phyloP scores from a whole-genome alignment of 2,888 invertebrate genomes.

The Temnothorax ravouxi region DNA sequence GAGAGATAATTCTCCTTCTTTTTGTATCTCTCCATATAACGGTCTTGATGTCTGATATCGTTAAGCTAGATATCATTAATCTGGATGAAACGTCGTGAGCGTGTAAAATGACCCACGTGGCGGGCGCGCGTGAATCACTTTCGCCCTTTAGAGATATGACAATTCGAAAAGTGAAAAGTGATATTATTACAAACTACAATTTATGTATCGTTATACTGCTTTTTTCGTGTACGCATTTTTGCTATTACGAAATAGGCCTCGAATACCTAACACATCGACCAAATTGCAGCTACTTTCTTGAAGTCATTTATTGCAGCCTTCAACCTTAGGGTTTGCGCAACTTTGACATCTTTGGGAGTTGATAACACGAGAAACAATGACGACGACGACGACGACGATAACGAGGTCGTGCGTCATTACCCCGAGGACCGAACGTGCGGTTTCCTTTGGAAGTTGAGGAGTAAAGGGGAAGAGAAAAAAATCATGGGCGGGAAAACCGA shows the following conservation, averaged over 20 bases:
- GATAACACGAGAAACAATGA: constrained; percentile 63
- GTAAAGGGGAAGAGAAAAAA: not conserved
- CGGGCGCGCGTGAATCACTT: not conserved
- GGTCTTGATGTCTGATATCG: constrained; percentile 1
- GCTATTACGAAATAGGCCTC: not conserved
- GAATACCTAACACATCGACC: not conserved
- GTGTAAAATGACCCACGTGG: not conserved
- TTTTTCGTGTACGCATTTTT: not conserved
- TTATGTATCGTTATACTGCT: not conserved
- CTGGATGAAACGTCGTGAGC: not conserved
- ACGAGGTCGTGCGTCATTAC: constrained; percentile 35
- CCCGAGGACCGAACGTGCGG: constrained; percentile 21
- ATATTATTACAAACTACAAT: not conserved
- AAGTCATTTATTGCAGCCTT: constrained; percentile 1
- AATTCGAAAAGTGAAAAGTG: not conserved
- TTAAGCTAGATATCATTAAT: constrained; percentile 24
- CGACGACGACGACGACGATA: not conserved
- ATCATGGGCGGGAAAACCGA: constrained; percentile 32
- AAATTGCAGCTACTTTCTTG: not conserved
- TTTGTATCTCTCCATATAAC: constrained; percentile 2
- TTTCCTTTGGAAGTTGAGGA: not conserved
- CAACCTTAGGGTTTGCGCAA: constrained; percentile 57
- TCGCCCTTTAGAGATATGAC: not conserved
- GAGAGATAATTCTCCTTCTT: constrained; percentile 4
- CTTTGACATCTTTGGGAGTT: constrained; percentile 19